Conservation (phyloP, 2,797 vertebrate genomes). For the Lycodopsis pacificus region DNA sequence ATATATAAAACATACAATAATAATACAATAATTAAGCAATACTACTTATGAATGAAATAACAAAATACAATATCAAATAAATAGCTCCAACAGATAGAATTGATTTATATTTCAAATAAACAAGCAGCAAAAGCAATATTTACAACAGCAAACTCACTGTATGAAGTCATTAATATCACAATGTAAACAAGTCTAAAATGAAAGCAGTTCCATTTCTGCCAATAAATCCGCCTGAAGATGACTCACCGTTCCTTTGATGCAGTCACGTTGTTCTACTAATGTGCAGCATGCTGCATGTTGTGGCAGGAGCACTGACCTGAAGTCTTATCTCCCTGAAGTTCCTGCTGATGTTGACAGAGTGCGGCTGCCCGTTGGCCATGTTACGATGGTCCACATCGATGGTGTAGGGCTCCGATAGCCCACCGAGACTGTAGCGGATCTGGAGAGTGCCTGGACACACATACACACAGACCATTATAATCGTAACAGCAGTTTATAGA, state of each 20-base stretch:
- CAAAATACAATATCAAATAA: too few relatives aligned
- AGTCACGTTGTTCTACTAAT: background rate
- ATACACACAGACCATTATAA: background rate
- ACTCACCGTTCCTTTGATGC: too few relatives aligned
- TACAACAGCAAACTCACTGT: too few relatives aligned
- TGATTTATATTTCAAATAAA: background rate
- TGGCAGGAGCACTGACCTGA: constrained; percentile 83
- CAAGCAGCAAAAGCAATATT: background rate
- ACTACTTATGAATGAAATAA: too few relatives aligned
- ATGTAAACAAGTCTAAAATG: background rate
- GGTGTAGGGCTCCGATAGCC: constrained; percentile 88
- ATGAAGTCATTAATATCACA: background rate
- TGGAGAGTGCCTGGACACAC: constrained; percentile 89
- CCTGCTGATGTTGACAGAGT: constrained; percentile 92
- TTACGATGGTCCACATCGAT: constrained; percentile 92
- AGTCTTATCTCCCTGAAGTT: constrained; percentile 84
- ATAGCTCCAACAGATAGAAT: background rate
- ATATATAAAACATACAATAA: too few relatives aligned
- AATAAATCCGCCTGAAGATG: too few relatives aligned
- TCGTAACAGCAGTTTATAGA: background rate
- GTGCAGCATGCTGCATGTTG: background rate
- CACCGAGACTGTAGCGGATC: constrained; percentile 93
- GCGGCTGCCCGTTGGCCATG: constrained; percentile 95
- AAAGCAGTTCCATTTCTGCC: too few relatives aligned
- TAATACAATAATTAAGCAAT: too few relatives aligned